Base-by-base conservation (phyloP, 2,888 invertebrate species). In the Hirtodrosophila duncani region DNA sequence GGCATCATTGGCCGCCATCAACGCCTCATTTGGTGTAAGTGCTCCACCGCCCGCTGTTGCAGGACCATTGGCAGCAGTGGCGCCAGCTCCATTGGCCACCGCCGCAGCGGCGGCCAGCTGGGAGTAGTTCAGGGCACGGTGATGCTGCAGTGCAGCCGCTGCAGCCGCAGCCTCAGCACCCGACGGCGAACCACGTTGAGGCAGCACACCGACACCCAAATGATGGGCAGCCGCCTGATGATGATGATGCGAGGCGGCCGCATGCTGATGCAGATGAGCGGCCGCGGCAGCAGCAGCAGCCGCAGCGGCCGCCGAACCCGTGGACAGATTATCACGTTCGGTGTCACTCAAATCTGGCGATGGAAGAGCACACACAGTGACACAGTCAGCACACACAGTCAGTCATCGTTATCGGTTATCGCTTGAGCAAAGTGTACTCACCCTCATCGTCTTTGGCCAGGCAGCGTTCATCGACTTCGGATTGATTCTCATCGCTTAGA, bases 401-500 rank as follows among this genome's bases (percentile, higher is more conserved):
- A 55, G 46, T 44, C 45, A 23, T 39, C 16, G 31, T 42, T 51
- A 48, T 55, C 30, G 41, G 21, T 58, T 59, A 58, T 74, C 45
- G 44, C 17, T 17, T 44, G 57, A 20, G 50, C 50, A 64, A 70
- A 65, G 71, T 78, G 63, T 67, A 81, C 88, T 87, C 69, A 87
- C 86, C 87, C 67, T 87, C 86, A 83, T 95, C 95, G 31, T 81
- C 77, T 78, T 78, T 78, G 65, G 61, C 69, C 59, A 78, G 45
- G 52, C 72, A 74, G 63, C 94, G 81, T 51, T 84, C 94, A 69
- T 95, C 94, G 62, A 94, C 93, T 83, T 96, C 96, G 70, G 94
- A 94, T 72, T 94, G 91, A 84, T 94, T 94, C 70, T 95, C 95
- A 83, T 95, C 95, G 83, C 91, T 91, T 50, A 91, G 88, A 80